These are phyloP conservation scores for Trinectes maculatus DNA, from an alignment of 2,113 vertebrate species.

Conservation along the genomic window DNA sequence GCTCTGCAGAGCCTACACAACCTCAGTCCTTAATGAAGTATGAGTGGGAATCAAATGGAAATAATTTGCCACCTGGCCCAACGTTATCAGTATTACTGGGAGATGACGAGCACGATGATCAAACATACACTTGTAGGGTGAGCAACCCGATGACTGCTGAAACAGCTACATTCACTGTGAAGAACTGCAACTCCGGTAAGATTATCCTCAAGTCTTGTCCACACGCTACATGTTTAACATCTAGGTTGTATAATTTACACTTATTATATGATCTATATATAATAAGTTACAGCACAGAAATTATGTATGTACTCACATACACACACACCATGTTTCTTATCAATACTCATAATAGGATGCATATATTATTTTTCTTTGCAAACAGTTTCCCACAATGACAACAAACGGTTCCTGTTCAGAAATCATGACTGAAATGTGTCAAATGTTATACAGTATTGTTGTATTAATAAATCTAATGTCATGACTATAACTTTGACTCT, in stretches of 20 bases:
- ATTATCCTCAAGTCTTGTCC: background rate
- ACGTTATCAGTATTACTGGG: slow-evolving; percentile 36
- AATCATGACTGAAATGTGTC: background rate
- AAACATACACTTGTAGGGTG: slow-evolving; percentile 44
- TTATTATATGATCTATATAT: too few species aligned
- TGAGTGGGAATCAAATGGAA: slow-evolving; percentile 42
- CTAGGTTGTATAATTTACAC: background rate
- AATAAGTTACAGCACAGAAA: too few species aligned
- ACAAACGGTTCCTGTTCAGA: background rate
- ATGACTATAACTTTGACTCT: background rate
- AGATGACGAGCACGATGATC: slow-evolving; percentile 2
- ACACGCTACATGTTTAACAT: background rate
- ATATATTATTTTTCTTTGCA: too few species aligned
- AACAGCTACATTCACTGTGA: slow-evolving; percentile 38
- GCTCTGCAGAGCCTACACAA: slow-evolving; percentile 24
- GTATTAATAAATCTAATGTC: background rate
- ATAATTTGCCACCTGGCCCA: rapidly evolving
- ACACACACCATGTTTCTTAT: too few species aligned
- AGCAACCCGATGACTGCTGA: slow-evolving; percentile 51
- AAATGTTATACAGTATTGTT: background rate
- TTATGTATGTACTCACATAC: too few species aligned
- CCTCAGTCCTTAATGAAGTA: slow-evolving; percentile 1
- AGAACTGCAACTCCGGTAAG: slow-evolving; percentile 66
- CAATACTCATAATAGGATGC: too few species aligned
- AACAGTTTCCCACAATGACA: background rate